These are phyloP conservation scores for Lasioglossum villosulum DNA, from an alignment of 2,888 invertebrate genomes.

Conservation along the genomic window DNA sequence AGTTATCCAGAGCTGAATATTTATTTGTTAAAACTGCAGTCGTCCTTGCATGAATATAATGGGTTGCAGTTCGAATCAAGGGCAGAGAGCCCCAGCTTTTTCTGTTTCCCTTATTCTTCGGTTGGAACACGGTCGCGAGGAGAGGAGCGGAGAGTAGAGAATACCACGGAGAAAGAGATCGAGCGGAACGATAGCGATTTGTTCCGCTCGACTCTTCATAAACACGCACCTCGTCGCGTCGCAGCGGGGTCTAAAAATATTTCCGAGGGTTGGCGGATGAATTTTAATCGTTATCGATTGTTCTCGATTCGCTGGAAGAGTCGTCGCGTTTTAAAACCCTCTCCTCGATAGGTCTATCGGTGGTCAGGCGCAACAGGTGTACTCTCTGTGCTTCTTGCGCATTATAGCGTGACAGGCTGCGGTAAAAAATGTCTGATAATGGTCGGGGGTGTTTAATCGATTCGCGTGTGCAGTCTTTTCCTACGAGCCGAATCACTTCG, in stretches of 20 bases:
- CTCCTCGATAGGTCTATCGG: conserved; percentile 67
- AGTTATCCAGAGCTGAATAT: background rate
- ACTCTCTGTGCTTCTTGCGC: conserved; percentile 62
- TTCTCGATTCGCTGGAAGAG: conserved; percentile 29
- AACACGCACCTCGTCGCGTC: background rate
- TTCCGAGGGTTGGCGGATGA: conserved; percentile 28
- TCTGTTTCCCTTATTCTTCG: background rate
- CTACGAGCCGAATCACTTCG: background rate
- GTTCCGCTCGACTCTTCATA: conserved; percentile 34
- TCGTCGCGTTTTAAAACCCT: conserved; percentile 55
- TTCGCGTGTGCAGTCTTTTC: background rate
- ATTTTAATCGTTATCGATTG: conserved; percentile 50
- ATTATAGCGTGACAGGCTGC: conserved; percentile 47
- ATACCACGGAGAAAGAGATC: background rate
- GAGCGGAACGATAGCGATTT: conserved; percentile 31
- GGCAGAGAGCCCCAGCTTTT: background rate
- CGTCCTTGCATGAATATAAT: background rate
- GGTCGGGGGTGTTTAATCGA: conserved; percentile 7
- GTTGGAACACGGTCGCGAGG: background rate
- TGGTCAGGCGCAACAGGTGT: conserved; percentile 70
- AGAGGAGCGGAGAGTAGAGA: background rate
- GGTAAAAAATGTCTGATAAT: conserved; percentile 47
- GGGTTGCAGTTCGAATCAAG: background rate
- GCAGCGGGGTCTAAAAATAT: conserved; percentile 10
- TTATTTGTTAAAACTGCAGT: background rate